A percentile compares a stretch with the other conserved stretches of the same genome.
Conservation (phyloP, 1,140 invertebrate genomes). For the Drosophila suzukii region DNA sequence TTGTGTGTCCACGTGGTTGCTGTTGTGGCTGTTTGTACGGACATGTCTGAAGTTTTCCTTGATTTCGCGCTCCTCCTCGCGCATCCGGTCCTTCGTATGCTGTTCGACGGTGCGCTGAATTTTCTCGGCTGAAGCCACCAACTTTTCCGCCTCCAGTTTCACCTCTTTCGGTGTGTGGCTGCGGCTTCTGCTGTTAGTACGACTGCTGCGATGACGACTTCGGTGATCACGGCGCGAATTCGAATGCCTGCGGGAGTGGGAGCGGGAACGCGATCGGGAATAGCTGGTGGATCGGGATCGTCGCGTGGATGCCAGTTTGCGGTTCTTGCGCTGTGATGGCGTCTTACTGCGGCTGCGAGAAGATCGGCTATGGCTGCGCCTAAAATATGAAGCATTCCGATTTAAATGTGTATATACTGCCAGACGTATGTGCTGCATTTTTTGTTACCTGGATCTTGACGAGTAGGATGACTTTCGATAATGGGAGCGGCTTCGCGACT, state of each 20-base stretch:
- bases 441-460: conserved; percentile 60
- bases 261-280: conserved; percentile 84
- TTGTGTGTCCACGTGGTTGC: conserved; percentile 13
- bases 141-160: conserved; percentile 71
- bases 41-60: conserved; percentile 64
- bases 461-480: conserved; percentile 79
- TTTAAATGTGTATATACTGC: not conserved
- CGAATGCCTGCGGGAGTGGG: conserved; percentile 78
- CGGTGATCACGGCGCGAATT: conserved; percentile 73
- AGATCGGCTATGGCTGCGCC: conserved; percentile 65
- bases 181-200: conserved; percentile 34
- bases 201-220: conserved; percentile 56
- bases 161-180: conserved; percentile 43
- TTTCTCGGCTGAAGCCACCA: conserved; percentile 75
- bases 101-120: conserved; percentile 79
- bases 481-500: conserved; percentile 72
- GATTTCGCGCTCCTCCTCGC: conserved; percentile 74
- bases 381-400: not conserved
- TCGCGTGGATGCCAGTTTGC: conserved; percentile 78
- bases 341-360: conserved; percentile 69
- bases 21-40: conserved; percentile 19
- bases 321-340: conserved; percentile 59
- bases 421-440: not conserved
- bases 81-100: conserved; percentile 74
- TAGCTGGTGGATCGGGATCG: conserved; percentile 80